Evolutionary conservation across 2,888 invertebrate genomes (phyloP), one percentile per base, ranked within the genome.

Genomic region (Lydus trimaculatus): DNA sequence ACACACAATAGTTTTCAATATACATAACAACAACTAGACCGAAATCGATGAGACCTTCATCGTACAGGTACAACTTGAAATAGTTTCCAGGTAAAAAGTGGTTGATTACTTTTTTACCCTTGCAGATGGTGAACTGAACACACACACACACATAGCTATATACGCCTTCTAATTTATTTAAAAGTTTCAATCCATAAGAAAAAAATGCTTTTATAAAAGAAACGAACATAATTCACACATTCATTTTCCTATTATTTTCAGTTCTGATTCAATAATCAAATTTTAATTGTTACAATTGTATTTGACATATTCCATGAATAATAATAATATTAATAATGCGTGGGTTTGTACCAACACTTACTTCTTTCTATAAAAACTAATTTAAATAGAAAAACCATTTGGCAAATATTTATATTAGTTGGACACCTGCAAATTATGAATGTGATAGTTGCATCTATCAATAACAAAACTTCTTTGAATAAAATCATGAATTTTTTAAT

Each of bases 1-100:
- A 31, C 9, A 31, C 9, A 31, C 9, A 36, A 36, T 36, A 48
- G n/a, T 43, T 43, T 43, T 8, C 48, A 48, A 48, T 48, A 48
- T 43, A 48, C 2, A 20, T 6, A 2, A 31, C 31, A 11, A 15
- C 36, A 36, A 36, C 13, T 36, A 15, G 36, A 15, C 36, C 48
- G 48, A 48, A 48, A 48, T 48, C 20, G 36, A 36, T 13, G n/a
- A 48, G 31, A 52, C 17, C 56, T 63, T 63, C 31, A 52, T 56
- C 48, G n/a, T 20, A 43, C 63, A 56, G 56, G 56, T 48, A 56
- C 63, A 28, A 17, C 52, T 56, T 28, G 60, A 31, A 31, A 60
- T 61, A 36, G 23, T 61, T 61, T 25, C 60, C 64, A 64, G 64
- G 64, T 64, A 64, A 64, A 64, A 64, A 58, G 52, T 63, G 56